Base-by-base conservation (phyloP, 2,113 vertebrate species). In the Dryoscopus gambensis region DNA sequence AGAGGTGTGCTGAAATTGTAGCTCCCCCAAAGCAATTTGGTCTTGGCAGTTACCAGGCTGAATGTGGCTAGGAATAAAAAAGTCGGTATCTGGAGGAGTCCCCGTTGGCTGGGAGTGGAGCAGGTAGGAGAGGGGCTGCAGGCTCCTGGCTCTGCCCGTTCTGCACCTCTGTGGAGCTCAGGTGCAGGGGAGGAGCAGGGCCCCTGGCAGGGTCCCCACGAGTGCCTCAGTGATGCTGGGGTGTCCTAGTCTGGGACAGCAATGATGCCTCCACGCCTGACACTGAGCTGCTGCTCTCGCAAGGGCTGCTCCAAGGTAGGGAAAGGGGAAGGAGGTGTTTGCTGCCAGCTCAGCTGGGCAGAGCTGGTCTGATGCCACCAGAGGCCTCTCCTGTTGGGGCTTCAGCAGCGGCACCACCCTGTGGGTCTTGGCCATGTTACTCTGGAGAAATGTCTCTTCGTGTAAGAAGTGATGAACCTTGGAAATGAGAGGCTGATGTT, bases 91-190 rank as follows among this genome's bases (percentile, higher is more conserved):
- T 81, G 40, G 64, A 89, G 68, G 44, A 16, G 27, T 50, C 57
- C 0, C 0, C 0, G 0, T 21, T 19, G 28, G 46, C 64, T 70
- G 59, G 52, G 44, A 40, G 28, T 11, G 25, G 15, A 49, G 59
- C 18, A 24, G 62, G n/a, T 31, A 3, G 42, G 56, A 68, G 55
- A 76, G 35, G 33, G 18, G 23, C n/a, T 80, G 27, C 53, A 21
- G 75, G 57, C 35, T 75, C 15, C 62, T 62, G 47, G 11, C 57
- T 89, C 67, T 91, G 64, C 55, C 35, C 37, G 10, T 24, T 87
- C 42, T 83, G 37, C 4, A 18, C 23, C 68, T 64, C 3, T 1
- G 2, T 39, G 68, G 84, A 83, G 71, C 71, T 79, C 47, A 47
- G 46, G 40, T 15, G 40, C 47, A 1, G 14, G n/a, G 42, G 7